Percentiles rank a stretch among this genome's conserved stretches.
These are phyloP conservation scores for Montipora sp. DNA, from an alignment of 64 coral and sea anemone species.

Conservation along the genomic window DNA sequence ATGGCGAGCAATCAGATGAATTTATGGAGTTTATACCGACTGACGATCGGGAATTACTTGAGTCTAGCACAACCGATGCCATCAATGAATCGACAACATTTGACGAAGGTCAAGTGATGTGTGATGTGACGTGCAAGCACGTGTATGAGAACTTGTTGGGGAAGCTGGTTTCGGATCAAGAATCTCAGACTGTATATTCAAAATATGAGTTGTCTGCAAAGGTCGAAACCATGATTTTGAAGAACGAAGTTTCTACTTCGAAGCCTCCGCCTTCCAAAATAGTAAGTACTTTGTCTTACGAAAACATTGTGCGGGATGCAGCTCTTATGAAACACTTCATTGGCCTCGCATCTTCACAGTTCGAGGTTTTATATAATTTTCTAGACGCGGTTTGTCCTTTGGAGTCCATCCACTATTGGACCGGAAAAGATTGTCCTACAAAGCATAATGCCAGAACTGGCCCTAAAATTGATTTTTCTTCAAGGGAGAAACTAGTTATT, in stretches of 20 bases:
- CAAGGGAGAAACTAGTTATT: slow-evolving; percentile 60
- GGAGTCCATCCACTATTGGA: slow-evolving; percentile 54
- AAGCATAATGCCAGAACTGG: slow-evolving; percentile 47
- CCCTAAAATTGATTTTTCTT: slow-evolving; percentile 50
- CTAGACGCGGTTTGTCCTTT: slow-evolving; percentile 77
- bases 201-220: slow-evolving; percentile 66
- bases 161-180: slow-evolving; percentile 29
- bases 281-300: slow-evolving; percentile 71
- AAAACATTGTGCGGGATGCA: slow-evolving; percentile 57
- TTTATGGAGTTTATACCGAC: slow-evolving; percentile 8
- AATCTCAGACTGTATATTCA: slow-evolving; percentile 64
- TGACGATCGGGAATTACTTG: slow-evolving; percentile 16
- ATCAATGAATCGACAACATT: slow-evolving; percentile 21
- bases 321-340: slow-evolving; percentile 70
- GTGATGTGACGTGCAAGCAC: slow-evolving; percentile 9
- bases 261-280: slow-evolving; percentile 55
- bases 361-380: slow-evolving; percentile 76
- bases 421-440: slow-evolving; percentile 27
- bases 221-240: slow-evolving; percentile 68
- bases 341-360: slow-evolving; percentile 58
- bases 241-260: slow-evolving; percentile 58
- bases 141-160: slow-evolving; percentile 14
- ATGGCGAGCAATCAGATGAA: not conserved
- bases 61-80: slow-evolving; percentile 1
- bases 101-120: slow-evolving; percentile 20